A percentile compares a stretch with the other conserved stretches of the same genome.
Evolutionary conservation across 2,888 invertebrate genomes (phyloP).

Genomic region (Noctua janthina): DNA sequence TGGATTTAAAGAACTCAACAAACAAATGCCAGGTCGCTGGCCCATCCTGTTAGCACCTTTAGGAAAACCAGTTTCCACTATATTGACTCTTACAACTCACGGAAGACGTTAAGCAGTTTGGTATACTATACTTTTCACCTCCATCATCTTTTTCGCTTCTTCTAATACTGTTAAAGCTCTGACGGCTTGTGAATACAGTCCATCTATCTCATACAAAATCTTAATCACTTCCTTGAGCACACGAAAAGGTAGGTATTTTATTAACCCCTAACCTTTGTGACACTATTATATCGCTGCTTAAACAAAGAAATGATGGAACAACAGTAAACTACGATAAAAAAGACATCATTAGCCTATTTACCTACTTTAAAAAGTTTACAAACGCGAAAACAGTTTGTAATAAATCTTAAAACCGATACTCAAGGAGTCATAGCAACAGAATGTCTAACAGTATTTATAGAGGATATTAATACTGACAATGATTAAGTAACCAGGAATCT

Average conservation of each 20-base stretch:
- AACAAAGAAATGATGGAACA: constrained; percentile 60
- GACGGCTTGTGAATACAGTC: background rate
- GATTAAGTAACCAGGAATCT: constrained; percentile 63
- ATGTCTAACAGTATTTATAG: constrained; percentile 40
- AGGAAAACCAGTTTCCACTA: constrained; percentile 51
- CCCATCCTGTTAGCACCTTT: constrained; percentile 62
- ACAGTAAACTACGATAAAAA: constrained; percentile 61
- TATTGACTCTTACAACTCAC: constrained; percentile 41
- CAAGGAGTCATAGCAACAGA: constrained; percentile 25
- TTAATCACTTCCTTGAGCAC: constrained; percentile 6
- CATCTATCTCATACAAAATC: constrained; percentile 6
- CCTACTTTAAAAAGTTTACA: constrained; percentile 58
- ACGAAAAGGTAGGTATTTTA: background rate
- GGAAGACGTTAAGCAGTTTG: constrained; percentile 24
- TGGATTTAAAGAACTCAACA: constrained; percentile 35
- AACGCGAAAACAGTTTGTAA: constrained; percentile 23
- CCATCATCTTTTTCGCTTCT: background rate
- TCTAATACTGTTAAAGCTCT: background rate
- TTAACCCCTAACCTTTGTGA: constrained; percentile 28
- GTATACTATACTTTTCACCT: constrained; percentile 19
- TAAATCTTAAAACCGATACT: constrained; percentile 30
- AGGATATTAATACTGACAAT: constrained; percentile 38
- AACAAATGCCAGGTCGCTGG: constrained; percentile 49
- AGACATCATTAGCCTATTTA: constrained; percentile 64
- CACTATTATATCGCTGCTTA: constrained; percentile 29